Percentiles rank a stretch among this genome's conserved stretches.
These are phyloP conservation scores for Tipula vernalis DNA, from an alignment of 2,888 invertebrate species.

Conservation along the genomic window DNA sequence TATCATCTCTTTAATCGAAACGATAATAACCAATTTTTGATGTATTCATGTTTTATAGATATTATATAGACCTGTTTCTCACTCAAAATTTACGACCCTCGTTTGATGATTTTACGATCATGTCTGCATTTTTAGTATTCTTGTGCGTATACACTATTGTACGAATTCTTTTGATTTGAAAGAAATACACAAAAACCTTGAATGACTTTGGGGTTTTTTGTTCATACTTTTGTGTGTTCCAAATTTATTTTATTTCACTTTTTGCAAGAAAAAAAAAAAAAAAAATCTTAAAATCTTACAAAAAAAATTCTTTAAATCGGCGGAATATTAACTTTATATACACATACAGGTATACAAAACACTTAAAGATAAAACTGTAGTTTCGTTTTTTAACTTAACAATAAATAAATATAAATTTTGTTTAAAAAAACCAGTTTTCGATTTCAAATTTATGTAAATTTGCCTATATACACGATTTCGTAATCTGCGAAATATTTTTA, in stretches of 20 bases:
- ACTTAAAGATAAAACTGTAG: not conserved
- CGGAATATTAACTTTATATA: not conserved
- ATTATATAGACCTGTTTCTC: not conserved
- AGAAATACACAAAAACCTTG: not conserved
- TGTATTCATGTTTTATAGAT: not conserved
- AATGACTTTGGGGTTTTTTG: not conserved
- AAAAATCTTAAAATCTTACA: no score
- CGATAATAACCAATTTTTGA: not conserved
- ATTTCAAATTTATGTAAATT: not conserved
- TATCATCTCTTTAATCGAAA: not conserved
- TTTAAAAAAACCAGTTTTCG: not conserved
- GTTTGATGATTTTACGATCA: not conserved
- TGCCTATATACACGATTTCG: not conserved
- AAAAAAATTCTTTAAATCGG: not conserved
- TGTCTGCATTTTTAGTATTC: not conserved
- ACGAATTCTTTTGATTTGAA: not conserved
- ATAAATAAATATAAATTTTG: not conserved
- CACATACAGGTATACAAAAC: not conserved
- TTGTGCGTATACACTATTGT: not conserved
- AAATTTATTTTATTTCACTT: not conserved
- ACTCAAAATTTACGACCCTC: not conserved
- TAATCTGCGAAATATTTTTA: not conserved
- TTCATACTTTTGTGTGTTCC: not conserved
- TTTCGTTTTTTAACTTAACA: not conserved
- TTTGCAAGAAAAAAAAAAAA: not conserved